Evolutionary conservation across 2,113 vertebrate species (phyloP).

Genomic region (Arenaria interpres): DNA sequence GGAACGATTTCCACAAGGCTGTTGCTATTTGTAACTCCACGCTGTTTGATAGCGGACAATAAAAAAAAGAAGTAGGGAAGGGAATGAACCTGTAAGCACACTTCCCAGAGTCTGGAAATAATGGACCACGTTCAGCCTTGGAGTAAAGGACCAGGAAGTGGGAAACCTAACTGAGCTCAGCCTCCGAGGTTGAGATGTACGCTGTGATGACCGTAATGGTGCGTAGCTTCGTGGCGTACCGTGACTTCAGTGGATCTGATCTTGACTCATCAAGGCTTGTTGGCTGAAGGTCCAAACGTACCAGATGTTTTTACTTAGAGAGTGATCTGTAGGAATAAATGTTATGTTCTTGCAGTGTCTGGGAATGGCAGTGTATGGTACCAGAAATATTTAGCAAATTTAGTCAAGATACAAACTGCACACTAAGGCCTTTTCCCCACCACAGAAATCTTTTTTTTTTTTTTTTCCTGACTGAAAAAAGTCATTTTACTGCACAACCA

Average conservation of each 20-base stretch:
- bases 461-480: neutral
- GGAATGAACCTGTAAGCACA: neutral
- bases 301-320: slow-evolving; percentile 21
- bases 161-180: neutral
- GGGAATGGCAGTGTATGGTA: neutral
- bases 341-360: neutral
- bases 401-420: neutral
- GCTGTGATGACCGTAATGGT: neutral
- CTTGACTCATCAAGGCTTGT: neutral
- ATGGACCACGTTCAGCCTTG: neutral
- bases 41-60: neutral
- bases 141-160: neutral
- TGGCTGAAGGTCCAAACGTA: neutral
- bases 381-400: neutral
- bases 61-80: neutral
- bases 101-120: neutral
- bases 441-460: neutral
- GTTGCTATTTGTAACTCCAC: neutral
- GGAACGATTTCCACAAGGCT: neutral
- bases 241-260: neutral
- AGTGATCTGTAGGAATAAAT: neutral
- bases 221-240: neutral
- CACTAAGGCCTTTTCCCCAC: neutral
- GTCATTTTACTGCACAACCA: neutral
- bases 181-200: neutral